Conservation (phyloP, 2,113 vertebrate genomes). For the Narcine bancroftii region DNA sequence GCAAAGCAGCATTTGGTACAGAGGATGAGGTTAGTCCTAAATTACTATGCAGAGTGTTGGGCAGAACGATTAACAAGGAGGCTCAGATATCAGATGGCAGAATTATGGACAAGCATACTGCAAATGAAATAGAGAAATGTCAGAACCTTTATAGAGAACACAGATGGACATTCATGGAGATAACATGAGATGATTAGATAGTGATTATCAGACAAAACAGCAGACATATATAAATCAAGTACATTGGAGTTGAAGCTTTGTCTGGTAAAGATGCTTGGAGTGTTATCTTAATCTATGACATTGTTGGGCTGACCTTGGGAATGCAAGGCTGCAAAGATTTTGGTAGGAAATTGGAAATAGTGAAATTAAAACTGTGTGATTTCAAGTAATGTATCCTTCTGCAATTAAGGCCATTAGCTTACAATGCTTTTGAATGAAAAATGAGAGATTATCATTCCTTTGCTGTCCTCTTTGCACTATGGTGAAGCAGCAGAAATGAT, state of each 20-base stretch:
- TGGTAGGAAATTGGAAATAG: neutral
- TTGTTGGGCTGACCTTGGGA: neutral
- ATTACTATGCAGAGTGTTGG: conserved; percentile 1
- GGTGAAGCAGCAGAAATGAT: too few species aligned
- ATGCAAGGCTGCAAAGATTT: neutral
- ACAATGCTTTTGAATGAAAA: neutral
- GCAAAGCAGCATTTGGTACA: neutral
- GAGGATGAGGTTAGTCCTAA: conserved; percentile 7
- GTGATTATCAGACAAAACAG: neutral
- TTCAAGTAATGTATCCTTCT: neutral
- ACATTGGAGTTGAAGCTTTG: neutral
- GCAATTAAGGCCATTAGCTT: neutral
- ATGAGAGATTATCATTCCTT: neutral
- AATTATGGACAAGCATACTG: neutral
- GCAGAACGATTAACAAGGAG: neutral
- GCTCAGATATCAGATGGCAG: conserved; percentile 27
- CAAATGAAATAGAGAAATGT: neutral
- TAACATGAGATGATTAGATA: neutral
- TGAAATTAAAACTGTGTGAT: neutral
- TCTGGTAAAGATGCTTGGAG: neutral
- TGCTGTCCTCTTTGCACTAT: neutral
- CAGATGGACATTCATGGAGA: neutral
- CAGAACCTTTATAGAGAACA: neutral
- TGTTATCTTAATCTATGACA: neutral
- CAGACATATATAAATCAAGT: neutral